Evolutionary conservation across 2,797 vertebrate genomes (phyloP).

Genomic region (Scarus forsteni): DNA sequence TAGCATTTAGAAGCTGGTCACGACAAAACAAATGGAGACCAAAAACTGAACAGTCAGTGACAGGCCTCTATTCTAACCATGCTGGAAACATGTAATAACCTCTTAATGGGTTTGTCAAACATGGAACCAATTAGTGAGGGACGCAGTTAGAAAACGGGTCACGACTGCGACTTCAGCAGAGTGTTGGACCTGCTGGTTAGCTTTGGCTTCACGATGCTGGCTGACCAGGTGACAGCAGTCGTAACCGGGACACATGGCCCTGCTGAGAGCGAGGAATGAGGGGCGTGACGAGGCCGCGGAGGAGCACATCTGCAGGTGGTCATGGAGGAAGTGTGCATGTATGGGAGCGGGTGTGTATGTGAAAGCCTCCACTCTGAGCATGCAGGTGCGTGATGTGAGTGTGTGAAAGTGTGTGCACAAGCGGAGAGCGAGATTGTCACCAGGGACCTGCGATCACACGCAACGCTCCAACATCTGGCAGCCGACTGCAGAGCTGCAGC

Average conservation of each 20-base stretch:
- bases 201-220: constrained; percentile 29
- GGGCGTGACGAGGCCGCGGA: constrained; percentile 49
- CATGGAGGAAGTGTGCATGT: constrained; percentile 34
- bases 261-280: constrained; percentile 39
- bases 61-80: constrained; percentile 24
- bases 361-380: background rate
- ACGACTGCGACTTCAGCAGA: constrained; percentile 36
- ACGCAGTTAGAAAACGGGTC: constrained; percentile 55
- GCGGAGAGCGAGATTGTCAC: constrained; percentile 67
- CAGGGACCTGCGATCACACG: constrained; percentile 79
- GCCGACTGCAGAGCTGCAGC: constrained; percentile 60
- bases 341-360: background rate
- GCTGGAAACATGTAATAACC: constrained; percentile 66
- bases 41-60: constrained; percentile 39
- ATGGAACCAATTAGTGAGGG: constrained; percentile 75
- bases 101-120: constrained; percentile 73
- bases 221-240: constrained; percentile 43
- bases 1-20: background rate
- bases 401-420: constrained; percentile 41
- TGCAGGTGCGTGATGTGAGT: constrained; percentile 13
- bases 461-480: constrained; percentile 84
- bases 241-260: constrained; percentile 49
- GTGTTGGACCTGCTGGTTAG: constrained; percentile 42
- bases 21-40: constrained; percentile 50
- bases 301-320: constrained; percentile 75